Conservation (phyloP, 2,113 vertebrate species). For the Eira barbara region DNA sequence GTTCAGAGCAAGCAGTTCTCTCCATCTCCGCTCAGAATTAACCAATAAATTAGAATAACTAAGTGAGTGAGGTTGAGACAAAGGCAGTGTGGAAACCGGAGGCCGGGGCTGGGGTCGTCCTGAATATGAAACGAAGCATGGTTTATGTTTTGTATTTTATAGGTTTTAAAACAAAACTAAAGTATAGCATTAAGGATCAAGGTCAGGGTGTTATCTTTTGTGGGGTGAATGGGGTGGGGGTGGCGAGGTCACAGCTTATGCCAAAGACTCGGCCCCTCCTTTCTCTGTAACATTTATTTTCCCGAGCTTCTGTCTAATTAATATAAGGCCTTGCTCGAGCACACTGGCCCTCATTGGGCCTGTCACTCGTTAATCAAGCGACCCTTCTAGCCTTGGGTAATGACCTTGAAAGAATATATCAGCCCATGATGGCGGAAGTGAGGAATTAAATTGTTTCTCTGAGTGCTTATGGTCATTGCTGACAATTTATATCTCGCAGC, state of each 20-base stretch:
- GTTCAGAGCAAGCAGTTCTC: constrained; percentile 7
- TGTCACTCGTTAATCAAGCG: constrained; percentile 99
- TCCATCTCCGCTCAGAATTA: constrained; percentile 9
- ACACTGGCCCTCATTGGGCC: constrained; percentile 93
- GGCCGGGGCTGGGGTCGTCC: constrained; percentile 46
- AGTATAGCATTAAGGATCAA: constrained; percentile 8
- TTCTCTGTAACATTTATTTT: constrained; percentile 87
- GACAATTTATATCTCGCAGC: constrained; percentile 95
- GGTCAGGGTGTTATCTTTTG: constrained; percentile 61
- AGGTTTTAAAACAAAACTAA: constrained; percentile 52
- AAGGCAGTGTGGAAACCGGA: constrained; percentile 50
- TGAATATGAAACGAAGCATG: constrained; percentile 41
- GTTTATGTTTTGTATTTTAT: constrained; percentile 43
- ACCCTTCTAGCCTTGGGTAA: constrained; percentile 99
- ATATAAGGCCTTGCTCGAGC: constrained; percentile 92
- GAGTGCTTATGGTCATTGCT: constrained; percentile 99
- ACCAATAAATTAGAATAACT: constrained; percentile 68
- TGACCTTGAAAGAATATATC: constrained; percentile 99
- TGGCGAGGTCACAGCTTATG: constrained; percentile 59
- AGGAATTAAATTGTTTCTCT: constrained; percentile 99
- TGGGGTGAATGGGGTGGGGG: constrained; percentile 64
- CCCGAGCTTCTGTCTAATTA: constrained; percentile 94
- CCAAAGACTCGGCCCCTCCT: constrained; percentile 83
- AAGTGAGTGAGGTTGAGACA: constrained; percentile 64
- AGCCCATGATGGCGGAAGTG: constrained; percentile 98